Evolutionary conservation across 2,888 invertebrate species (phyloP), one percentile per base, ranked within the genome.

Genomic region (Tipula vernalis): DNA sequence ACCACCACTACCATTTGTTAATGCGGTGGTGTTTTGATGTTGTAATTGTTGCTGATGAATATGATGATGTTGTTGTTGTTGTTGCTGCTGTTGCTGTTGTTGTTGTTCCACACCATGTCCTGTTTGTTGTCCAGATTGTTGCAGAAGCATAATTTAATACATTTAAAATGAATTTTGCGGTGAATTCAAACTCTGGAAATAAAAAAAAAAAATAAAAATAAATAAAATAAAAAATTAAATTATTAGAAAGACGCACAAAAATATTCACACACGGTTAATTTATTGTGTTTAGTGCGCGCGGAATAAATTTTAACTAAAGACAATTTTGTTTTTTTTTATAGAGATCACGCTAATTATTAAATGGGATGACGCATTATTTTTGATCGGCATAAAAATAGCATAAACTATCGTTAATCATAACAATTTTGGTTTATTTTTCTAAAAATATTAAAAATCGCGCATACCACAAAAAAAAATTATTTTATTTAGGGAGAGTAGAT

Each of bases 111-210:
- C 84, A 41, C 84, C 84, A 84, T 84, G 84, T 84, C 84, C 84
- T 15, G 84, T 84, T 15, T 84, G 36, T 36, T 84, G 84, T 3
- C 84, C 41, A 84, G 84, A 84, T 84, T 84, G 84, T 84, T 84
- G 84, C 41, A 84, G 84, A 84, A 84, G 84, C 84, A 84, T 84
- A 84, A 84, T 39, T 84, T 84, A 41, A 71, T 28, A 71, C 71
- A 71, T 71, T 71, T 71, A 71, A 71, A 71, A 18, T 28, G 71
- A 28, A 71, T 71, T 71, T 71, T 6, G 71, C 71, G 71, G 28
- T 28, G 28, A 71, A 71, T 71, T 71, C 71, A 71, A 71, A 28
- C 10, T 71, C 71, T 71, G 28, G 10, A 71, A 71, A 28, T 71
- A 71, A 28, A 71, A 71, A 71, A 28, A 0, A 28, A 28, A 71